Evolutionary conservation across 1,140 invertebrate genomes (phyloP).

Genomic region (Sitodiplosis mosellana): DNA sequence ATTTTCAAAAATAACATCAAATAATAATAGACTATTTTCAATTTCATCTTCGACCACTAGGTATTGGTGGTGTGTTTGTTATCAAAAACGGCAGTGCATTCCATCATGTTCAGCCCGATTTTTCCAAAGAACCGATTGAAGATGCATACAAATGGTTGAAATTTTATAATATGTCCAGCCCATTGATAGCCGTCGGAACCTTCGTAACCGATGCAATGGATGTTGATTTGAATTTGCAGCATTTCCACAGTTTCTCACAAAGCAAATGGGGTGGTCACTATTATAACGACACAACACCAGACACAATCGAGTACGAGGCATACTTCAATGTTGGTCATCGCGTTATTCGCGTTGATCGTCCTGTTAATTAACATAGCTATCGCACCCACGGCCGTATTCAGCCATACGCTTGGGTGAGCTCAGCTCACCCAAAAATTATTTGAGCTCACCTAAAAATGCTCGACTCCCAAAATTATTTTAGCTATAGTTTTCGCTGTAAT

Average conservation of each 20-base stretch:
- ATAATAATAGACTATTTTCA: no score
- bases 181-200: slow-evolving; percentile 71
- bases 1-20: no score
- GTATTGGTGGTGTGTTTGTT: slow-evolving; percentile 73
- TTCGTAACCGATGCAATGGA: slow-evolving; percentile 72
- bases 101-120: slow-evolving; percentile 89
- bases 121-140: slow-evolving; percentile 55
- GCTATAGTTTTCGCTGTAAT: no score
- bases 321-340: slow-evolving; percentile 64
- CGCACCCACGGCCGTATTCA: no score
- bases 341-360: slow-evolving; percentile 65
- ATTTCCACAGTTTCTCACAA: slow-evolving; percentile 83
- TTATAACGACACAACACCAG: slow-evolving; percentile 81
- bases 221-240: slow-evolving; percentile 75
- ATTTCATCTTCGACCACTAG: slow-evolving; percentile 28
- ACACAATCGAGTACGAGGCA: slow-evolving; percentile 57
- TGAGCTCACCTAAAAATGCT: no score
- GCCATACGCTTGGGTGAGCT: no score
- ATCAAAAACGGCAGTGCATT: slow-evolving; percentile 64
- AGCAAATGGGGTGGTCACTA: slow-evolving; percentile 87
- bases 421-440: no score
- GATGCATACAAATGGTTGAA: slow-evolving; percentile 74
- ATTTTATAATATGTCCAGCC: slow-evolving; percentile 76
- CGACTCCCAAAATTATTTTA: no score
- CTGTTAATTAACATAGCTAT: no score